Conservation (phyloP, 2,888 invertebrate genomes). For the Xestia c-nigrum region DNA sequence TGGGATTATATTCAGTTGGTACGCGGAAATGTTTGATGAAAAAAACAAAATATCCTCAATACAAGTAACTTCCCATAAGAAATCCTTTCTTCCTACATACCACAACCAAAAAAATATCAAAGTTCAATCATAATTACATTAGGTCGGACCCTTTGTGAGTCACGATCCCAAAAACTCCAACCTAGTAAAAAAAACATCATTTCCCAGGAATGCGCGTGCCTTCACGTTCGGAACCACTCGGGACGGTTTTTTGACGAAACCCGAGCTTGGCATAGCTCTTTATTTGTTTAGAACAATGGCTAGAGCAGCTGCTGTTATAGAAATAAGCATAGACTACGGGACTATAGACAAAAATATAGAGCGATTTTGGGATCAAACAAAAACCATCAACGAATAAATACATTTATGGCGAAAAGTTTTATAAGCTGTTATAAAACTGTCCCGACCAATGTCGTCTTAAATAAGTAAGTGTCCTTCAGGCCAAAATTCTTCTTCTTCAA, state of each 20-base stretch:
- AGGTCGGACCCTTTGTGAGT: constrained; percentile 82
- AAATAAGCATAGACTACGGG: constrained; percentile 17
- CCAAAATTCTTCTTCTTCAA: no score
- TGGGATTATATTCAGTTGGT: neutral
- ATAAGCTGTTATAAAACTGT: no score
- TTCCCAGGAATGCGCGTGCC: constrained; percentile 82
- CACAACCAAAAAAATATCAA: constrained; percentile 64
- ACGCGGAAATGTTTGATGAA: neutral
- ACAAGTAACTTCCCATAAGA: constrained; percentile 6
- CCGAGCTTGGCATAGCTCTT: constrained; percentile 37
- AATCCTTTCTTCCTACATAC: constrained; percentile 22
- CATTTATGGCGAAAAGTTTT: no score
- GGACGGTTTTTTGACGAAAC: constrained; percentile 60
- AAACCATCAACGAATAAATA: no score
- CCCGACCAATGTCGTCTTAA: no score
- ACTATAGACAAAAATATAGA: neutral
- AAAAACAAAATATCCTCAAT: neutral
- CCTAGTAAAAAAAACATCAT: constrained; percentile 62
- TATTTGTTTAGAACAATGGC: constrained; percentile 63
- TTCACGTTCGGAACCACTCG: constrained; percentile 76
- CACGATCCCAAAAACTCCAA: constrained; percentile 68
- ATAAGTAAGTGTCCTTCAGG: no score
- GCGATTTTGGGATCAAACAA: neutral
- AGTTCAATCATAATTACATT: constrained; percentile 81
- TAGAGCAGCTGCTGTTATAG: constrained; percentile 52